A percentile compares a stretch with the other conserved stretches of the same genome.
phyloP scores from a whole-genome alignment of 2,113 vertebrate species.

The Megalops atlanticus region DNA sequence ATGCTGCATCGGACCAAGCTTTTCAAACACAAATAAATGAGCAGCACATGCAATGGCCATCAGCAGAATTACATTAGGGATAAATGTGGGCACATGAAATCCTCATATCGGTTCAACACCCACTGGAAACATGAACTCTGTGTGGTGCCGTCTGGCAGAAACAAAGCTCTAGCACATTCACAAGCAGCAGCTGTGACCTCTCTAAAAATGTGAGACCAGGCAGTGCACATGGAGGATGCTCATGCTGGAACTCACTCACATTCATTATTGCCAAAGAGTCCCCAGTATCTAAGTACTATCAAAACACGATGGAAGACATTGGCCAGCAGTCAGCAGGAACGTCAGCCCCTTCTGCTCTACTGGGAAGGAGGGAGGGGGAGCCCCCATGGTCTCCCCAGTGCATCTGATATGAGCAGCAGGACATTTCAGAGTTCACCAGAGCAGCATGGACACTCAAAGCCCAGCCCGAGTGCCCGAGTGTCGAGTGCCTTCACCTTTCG shows the following conservation, averaged over 20 bases:
- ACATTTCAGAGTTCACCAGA: background rate
- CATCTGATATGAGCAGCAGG: background rate
- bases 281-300: no score
- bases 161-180: background rate
- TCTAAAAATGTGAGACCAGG: background rate
- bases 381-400: background rate
- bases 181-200: background rate
- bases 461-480: background rate
- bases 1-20: no score
- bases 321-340: no score
- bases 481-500: background rate
- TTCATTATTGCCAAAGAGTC: no score
- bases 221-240: background rate
- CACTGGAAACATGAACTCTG: background rate
- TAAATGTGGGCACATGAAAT: background rate
- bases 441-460: background rate
- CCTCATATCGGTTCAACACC: background rate
- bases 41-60: background rate
- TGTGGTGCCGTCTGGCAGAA: background rate
- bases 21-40: background rate
- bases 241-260: no score
- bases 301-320: no score
- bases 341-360: background rate
- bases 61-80: background rate
- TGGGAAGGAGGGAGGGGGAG: no score